Base-by-base conservation (phyloP, 2,797 vertebrate genomes). In the Pogoniulus pusillus region DNA sequence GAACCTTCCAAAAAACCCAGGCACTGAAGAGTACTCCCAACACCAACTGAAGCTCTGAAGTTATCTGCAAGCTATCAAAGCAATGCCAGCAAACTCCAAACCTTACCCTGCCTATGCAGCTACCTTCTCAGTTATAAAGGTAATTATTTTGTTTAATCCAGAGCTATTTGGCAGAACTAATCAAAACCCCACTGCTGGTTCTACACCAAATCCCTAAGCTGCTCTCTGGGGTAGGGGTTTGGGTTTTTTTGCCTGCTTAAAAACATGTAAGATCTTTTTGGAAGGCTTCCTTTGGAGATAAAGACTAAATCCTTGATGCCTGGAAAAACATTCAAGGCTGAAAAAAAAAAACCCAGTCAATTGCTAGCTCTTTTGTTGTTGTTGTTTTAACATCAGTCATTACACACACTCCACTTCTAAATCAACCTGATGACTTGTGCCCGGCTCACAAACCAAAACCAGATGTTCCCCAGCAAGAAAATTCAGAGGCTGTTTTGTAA, bases 301-400 rank as follows among this genome's bases (percentile, higher is more conserved):
- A 75, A 74, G 91, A 89, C 89, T 87, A 94, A 92, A 87, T 90
- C 85, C 70, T 83, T 87, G 68, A 91, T 45, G 73, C 79, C 89
- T 91, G 93, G 71, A 87, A 94, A 95, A 95, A 85, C 58, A 69
- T 65, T 94, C 82, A 90, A 64, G 60, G 71, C 24, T 8, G 1
- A 26, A 43, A 74, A 89, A 82, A n/a, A n/a, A n/a, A n/a, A n/a
- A n/a, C n/a, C 43, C 54, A 17, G 72, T 20, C 54, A 78, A 84
- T 30, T 72, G 37, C 68, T 60, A 93, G 87, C 55, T 45, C 20
- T 41, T 41, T 17, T 41, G 45, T 47, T 47, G 39, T 39, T 39
- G 49, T 85, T 84, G 93, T 94, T 80, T 82, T 78, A 95, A 70
- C 90, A 89, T 94, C 88, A 90, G 63, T 83, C 93, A 87, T 73